Base-by-base conservation (phyloP, 2,113 vertebrate genomes). In the Oenanthe oenanthe region DNA sequence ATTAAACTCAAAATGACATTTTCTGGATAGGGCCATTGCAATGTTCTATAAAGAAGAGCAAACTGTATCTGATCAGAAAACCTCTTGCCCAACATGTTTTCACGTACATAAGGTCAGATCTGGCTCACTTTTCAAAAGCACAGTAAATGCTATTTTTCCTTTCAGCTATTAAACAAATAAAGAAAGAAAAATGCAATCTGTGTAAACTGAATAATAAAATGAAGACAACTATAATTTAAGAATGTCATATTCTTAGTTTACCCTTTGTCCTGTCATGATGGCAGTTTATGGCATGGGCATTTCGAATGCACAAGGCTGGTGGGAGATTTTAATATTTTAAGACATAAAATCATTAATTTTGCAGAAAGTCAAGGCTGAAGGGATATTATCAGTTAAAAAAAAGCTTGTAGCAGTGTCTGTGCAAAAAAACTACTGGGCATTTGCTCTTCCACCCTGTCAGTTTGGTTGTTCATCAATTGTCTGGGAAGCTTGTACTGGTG, bases 341-440 rank as follows among this genome's bases (percentile, higher is more conserved):
- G 95, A 96, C 95, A 94, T 50, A 85, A 65, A 97, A 88, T 96
- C 97, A 98, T 98, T 97, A 98, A 97, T 98, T 97, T 98, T 98
- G 76, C 95, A 97, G 86, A 96, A 97, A 94, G 68, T 95, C 84
- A 56, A 73, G 97, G 93, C 86, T 91, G 60, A 96, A 97, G 95
- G 89, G 75, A 97, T 97, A 97, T 96, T 91, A 94, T 95, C 95
- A 92, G 85, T 96, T 80, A 88, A 97, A 97, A 88, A 88, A 96
- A 91, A 40, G n/a, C 75, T 88, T 92, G 61, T 70, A 96, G 68
- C 53, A 73, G 12, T 94, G 97, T 95, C 93, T 97, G 17, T 90
- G 40, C 85, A 76, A 93, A 94, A 97, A 88, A 92, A 95, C 92
- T 75, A 93, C 92, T 31, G 56, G 94, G 78, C 96, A 94, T 97